Evolutionary conservation across 2,113 vertebrate species (phyloP).

Genomic region (Pogona vitticeps): DNA sequence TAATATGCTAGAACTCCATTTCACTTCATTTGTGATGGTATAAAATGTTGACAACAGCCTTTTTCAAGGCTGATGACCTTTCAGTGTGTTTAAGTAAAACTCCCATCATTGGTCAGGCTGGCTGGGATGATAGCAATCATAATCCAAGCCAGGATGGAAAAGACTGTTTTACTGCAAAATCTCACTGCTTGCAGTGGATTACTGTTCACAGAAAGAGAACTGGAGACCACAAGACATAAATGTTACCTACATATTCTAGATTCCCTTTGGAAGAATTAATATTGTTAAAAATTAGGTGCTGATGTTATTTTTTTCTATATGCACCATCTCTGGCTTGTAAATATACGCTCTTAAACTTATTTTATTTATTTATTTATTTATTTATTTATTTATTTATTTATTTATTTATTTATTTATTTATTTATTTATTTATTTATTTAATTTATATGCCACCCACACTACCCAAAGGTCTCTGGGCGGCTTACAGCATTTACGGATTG

Average conservation of each 20-base stretch:
- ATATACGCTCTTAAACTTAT: slow-evolving; percentile 7
- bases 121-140: too few species aligned
- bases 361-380: too few species aligned
- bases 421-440: too few species aligned
- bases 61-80: too few species aligned
- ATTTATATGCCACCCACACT: too few species aligned
- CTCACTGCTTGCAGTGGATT: background rate
- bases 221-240: slow-evolving; percentile 33
- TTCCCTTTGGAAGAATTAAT: background rate
- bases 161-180: background rate
- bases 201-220: slow-evolving; percentile 28
- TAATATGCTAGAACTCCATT: background rate
- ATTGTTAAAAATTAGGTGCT: background rate
- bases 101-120: too few species aligned
- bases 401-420: too few species aligned
- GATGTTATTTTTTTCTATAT: background rate
- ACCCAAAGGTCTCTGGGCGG: too few species aligned
- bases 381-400: too few species aligned
- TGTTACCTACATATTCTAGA: slow-evolving; percentile 32
- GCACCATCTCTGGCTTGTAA: background rate
- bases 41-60: slow-evolving; percentile 6
- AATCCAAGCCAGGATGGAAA: too few species aligned
- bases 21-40: slow-evolving; percentile 19
- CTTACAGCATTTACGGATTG: too few species aligned
- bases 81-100: background rate